Conservation (phyloP, 2,888 invertebrate genomes). For the Hirudinaria manillensis region DNA sequence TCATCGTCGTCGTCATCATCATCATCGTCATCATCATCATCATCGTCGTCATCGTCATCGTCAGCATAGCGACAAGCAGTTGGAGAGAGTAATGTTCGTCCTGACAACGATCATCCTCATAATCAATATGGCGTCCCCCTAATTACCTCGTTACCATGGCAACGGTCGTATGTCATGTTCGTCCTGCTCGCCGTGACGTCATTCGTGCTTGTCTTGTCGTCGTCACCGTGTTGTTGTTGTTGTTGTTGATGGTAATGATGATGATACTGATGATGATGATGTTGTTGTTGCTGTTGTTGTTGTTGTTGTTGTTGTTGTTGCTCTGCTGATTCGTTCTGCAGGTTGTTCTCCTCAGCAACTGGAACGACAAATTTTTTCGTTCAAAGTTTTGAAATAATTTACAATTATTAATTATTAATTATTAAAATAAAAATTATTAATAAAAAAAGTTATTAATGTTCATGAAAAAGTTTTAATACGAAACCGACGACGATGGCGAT, state of each 20-base stretch:
- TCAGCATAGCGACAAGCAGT: not conserved
- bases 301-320: not conserved
- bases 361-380: too few relatives aligned
- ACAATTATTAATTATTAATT: too few relatives aligned
- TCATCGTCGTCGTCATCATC: not conserved
- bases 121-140: conserved; percentile 6
- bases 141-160: conserved; percentile 14
- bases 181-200: not conserved
- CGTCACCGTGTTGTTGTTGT: not conserved
- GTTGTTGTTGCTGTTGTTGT: not conserved
- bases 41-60: conserved; percentile 14
- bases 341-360: not conserved
- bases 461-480: not conserved
- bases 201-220: not conserved
- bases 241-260: not conserved
- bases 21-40: not conserved
- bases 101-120: not conserved
- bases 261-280: not conserved
- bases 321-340: conserved; percentile 3
- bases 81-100: too few relatives aligned
- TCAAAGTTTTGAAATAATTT: too few relatives aligned
- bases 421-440: too few relatives aligned
- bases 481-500: not conserved
- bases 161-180: conserved; percentile 6
- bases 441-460: not conserved